A percentile compares a stretch with the other conserved stretches of the same genome.
phyloP scores from a whole-genome alignment of 64 coral and sea anemone genomes.

The Anthopleura sola region DNA sequence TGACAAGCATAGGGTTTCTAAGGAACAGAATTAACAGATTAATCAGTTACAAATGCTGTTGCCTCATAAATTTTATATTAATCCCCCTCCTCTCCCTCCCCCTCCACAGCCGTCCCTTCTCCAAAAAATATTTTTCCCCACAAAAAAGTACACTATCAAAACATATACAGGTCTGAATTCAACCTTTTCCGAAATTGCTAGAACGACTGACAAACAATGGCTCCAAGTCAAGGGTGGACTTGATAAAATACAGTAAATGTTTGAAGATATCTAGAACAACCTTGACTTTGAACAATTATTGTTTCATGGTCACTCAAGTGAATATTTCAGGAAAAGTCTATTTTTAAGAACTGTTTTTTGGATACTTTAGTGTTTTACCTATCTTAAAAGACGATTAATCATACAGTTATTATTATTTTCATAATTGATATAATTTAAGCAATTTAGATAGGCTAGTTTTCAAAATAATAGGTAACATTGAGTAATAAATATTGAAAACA shows the following conservation, averaged over 20 bases:
- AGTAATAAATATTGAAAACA: not conserved
- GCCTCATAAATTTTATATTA: too few species aligned
- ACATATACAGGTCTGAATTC: not conserved
- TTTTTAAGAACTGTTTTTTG: too few species aligned
- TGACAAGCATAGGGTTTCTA: conserved; percentile 99
- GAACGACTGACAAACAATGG: not conserved
- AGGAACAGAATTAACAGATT: conserved; percentile 12
- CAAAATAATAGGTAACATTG: not conserved
- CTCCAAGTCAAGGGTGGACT: not conserved
- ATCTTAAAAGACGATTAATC: too few species aligned
- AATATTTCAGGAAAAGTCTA: not conserved
- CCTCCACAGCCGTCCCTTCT: too few species aligned
- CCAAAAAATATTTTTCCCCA: too few species aligned
- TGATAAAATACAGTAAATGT: too few species aligned
- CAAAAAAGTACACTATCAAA: too few species aligned
- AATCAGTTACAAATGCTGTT: not conserved
- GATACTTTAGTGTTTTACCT: not conserved
- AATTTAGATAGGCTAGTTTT: too few species aligned
- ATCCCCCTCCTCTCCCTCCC: too few species aligned
- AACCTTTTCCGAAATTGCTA: not conserved
- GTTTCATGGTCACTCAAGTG: not conserved
- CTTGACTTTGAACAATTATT: not conserved
- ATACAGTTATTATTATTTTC: too few species aligned
- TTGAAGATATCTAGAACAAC: not conserved
- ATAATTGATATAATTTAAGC: too few species aligned